phyloP scores from a whole-genome alignment of 92 coral and sea anemone species.

The Porites lobata region DNA sequence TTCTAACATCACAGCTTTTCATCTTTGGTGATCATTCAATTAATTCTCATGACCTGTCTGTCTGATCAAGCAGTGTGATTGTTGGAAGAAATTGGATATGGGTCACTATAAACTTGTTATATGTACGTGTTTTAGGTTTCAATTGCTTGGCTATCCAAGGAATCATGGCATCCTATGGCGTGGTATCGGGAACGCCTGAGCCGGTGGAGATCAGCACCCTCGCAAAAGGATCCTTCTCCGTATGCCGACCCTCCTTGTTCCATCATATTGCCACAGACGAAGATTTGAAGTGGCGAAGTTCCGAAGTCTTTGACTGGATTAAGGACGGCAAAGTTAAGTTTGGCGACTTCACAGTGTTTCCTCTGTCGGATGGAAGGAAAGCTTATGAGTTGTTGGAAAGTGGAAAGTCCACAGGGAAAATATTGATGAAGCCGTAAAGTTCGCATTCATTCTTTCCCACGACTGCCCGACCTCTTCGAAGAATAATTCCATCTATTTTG shows the following conservation, averaged over 20 bases:
- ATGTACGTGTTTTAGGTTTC: slow-evolving; percentile 45
- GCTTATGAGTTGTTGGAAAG: slow-evolving; percentile 75
- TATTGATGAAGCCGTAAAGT: slow-evolving; percentile 59
- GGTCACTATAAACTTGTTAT: not conserved
- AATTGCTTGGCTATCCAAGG: slow-evolving; percentile 71
- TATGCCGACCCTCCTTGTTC: slow-evolving; percentile 58
- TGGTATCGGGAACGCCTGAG: slow-evolving; percentile 71
- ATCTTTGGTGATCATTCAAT: too few species aligned
- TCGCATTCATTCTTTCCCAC: too few species aligned
- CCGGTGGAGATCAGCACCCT: slow-evolving; percentile 50
- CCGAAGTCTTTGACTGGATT: slow-evolving; percentile 72
- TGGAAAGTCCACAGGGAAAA: slow-evolving; percentile 73
- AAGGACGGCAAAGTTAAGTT: slow-evolving; percentile 65
- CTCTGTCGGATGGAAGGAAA: slow-evolving; percentile 66
- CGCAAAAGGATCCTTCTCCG: slow-evolving; percentile 53
- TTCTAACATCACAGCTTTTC: too few species aligned
- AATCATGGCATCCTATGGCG: slow-evolving; percentile 66
- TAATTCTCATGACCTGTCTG: too few species aligned
- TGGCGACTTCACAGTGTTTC: slow-evolving; percentile 50
- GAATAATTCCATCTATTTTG: too few species aligned
- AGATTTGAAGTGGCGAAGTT: slow-evolving; percentile 66
- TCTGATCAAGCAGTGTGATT: too few species aligned
- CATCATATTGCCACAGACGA: slow-evolving; percentile 57
- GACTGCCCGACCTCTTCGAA: too few species aligned
- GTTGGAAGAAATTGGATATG: too few species aligned